Evolutionary conservation across 92 coral and sea anemone species (phyloP).

Genomic region (Micromussa lordhowensis): DNA sequence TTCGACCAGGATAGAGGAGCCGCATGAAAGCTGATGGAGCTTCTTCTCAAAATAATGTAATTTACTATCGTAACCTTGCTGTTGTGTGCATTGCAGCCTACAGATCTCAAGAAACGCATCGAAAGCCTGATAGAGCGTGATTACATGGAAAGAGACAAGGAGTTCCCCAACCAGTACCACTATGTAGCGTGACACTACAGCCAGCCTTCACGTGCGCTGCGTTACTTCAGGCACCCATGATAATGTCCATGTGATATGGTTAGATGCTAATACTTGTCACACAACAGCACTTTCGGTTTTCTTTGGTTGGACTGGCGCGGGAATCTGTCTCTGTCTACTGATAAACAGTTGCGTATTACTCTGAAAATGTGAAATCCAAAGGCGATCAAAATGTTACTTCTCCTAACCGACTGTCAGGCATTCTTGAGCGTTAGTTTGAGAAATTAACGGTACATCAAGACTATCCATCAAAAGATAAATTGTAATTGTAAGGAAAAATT

Average conservation of each 20-base stretch:
- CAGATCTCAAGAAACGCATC: conserved; percentile 97
- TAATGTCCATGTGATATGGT: not conserved
- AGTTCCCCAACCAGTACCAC: conserved; percentile 94
- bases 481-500: not conserved
- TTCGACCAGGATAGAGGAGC: too few relatives aligned
- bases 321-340: not conserved
- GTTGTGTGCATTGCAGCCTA: conserved; percentile 69
- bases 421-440: not conserved
- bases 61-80: not conserved
- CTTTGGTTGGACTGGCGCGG: not conserved
- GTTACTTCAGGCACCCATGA: not conserved
- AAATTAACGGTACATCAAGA: not conserved
- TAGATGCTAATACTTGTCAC: conserved; percentile 5
- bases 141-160: conserved; percentile 99
- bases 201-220: not conserved
- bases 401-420: not conserved
- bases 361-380: not conserved
- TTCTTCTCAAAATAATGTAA: too few relatives aligned
- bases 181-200: conserved; percentile 82
- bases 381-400: not conserved
- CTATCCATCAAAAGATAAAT: not conserved
- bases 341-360: not conserved
- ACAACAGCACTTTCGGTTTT: conserved; percentile 5
- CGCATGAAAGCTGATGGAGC: too few relatives aligned
- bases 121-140: conserved; percentile 98